phyloP scores from a whole-genome alignment of 92 coral and sea anemone species.

The Parazoanthus darwini region DNA sequence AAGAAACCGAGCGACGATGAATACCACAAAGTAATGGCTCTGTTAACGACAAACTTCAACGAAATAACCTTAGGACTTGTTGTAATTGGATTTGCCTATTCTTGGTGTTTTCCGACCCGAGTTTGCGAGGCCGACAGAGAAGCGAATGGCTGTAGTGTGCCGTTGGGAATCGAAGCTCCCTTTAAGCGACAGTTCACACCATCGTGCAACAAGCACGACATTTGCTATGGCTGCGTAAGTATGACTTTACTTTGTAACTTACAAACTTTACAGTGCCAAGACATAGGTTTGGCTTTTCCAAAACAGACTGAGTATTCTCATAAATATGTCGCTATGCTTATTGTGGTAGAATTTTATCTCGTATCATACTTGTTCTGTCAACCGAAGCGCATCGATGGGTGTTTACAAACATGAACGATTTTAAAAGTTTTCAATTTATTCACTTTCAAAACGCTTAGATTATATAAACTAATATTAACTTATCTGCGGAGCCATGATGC shows the following conservation, averaged over 20 bases:
- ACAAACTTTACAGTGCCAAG: background rate
- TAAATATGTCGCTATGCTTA: background rate
- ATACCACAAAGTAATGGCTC: conserved; percentile 7
- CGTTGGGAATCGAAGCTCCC: conserved; percentile 92
- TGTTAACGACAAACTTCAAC: conserved; percentile 36
- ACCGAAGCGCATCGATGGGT: background rate
- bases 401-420: background rate
- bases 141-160: conserved; percentile 94
- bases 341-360: background rate
- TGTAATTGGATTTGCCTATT: conserved; percentile 25
- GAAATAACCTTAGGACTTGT: conserved; percentile 31
- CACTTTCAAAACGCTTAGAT: background rate
- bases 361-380: background rate
- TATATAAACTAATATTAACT: background rate
- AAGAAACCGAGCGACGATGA: background rate
- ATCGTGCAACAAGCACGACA: conserved; percentile 96
- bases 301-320: background rate
- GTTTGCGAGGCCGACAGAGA: conserved; percentile 87
- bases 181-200: conserved; percentile 85
- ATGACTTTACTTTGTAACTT: background rate
- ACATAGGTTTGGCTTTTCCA: background rate
- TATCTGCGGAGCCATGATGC: background rate
- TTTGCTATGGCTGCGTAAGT: conserved; percentile 99
- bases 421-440: background rate
- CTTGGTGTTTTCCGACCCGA: conserved; percentile 45